Percentiles rank a stretch among this genome's conserved stretches.
These are phyloP conservation scores for Helicoverpa assulta DNA, from an alignment of 2,888 invertebrate genomes.

Conservation along the genomic window DNA sequence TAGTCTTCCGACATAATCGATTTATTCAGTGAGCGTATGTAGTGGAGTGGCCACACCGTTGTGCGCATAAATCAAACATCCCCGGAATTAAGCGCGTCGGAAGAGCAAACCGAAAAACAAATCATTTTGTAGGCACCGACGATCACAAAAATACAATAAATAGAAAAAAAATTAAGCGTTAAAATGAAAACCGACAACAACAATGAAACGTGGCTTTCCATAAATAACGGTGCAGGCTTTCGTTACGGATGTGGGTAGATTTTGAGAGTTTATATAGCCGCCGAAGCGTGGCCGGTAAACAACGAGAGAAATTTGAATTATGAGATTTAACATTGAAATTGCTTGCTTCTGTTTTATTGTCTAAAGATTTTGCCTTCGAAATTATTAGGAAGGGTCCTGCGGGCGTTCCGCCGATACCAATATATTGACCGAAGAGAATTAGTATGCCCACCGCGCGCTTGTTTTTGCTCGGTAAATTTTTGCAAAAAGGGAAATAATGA, in stretches of 20 bases:
- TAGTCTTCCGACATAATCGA: constrained; percentile 74
- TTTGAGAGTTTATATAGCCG: constrained; percentile 86
- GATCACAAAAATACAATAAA: constrained; percentile 81
- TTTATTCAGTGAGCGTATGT: constrained; percentile 62
- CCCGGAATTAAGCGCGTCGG: constrained; percentile 78
- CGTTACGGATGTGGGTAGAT: constrained; percentile 88
- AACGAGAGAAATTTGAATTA: constrained; percentile 86
- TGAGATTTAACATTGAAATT: constrained; percentile 86
- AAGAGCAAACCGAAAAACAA: constrained; percentile 81
- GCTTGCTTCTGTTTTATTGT: constrained; percentile 81
- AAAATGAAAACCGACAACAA: constrained; percentile 87
- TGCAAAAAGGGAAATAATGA: constrained; percentile 88
- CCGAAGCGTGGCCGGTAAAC: constrained; percentile 83
- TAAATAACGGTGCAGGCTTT: constrained; percentile 88
- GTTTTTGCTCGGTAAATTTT: constrained; percentile 86
- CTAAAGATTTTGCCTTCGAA: constrained; percentile 78
- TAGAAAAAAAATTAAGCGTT: constrained; percentile 84
- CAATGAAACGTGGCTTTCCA: constrained; percentile 87
- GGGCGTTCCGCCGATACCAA: constrained; percentile 75
- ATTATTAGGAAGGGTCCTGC: constrained; percentile 71
- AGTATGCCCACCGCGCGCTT: constrained; percentile 84
- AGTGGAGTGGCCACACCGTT: constrained; percentile 66
- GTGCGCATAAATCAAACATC: constrained; percentile 76
- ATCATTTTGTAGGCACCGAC: constrained; percentile 74
- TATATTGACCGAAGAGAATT: constrained; percentile 86